Conservation (phyloP, 1,140 invertebrate species). For the Acromyrmex echinatior region DNA sequence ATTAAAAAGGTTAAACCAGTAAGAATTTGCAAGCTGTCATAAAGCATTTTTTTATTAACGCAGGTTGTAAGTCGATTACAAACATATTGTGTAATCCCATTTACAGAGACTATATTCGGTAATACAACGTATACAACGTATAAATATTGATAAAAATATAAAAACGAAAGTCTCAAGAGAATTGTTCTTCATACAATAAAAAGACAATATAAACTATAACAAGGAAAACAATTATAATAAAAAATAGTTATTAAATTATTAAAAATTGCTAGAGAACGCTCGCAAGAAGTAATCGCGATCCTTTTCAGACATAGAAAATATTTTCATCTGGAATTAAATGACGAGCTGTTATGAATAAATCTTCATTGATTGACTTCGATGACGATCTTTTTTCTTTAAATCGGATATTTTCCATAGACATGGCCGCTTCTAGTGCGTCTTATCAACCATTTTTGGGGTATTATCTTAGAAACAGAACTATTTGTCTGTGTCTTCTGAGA, state of each 20-base stretch:
- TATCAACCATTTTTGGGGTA: constrained; percentile 75
- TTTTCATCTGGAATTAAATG: neutral
- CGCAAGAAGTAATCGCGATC: neutral
- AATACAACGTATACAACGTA: neutral
- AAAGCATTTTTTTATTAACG: constrained; percentile 49
- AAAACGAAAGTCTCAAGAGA: constrained; percentile 1
- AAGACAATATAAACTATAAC: constrained; percentile 24
- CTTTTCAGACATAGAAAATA: neutral
- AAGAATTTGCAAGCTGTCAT: neutral
- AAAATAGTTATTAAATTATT: neutral
- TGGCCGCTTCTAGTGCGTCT: constrained; percentile 81
- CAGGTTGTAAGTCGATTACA: neutral
- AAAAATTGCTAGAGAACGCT: neutral
- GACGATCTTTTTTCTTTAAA: constrained; percentile 48
- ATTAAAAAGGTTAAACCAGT: constrained; percentile 1
- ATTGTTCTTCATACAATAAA: neutral
- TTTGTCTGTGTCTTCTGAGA: constrained; percentile 66
- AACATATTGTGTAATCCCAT: neutral
- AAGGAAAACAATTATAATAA: constrained; percentile 36
- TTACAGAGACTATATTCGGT: neutral
- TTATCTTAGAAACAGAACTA: constrained; percentile 40
- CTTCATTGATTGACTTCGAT: neutral
- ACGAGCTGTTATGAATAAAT: neutral
- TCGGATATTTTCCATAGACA: constrained; percentile 81
- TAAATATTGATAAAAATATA: constrained; percentile 45